Evolutionary conservation across 2,888 invertebrate genomes (phyloP).

Genomic region (Ectemnius lituratus): DNA sequence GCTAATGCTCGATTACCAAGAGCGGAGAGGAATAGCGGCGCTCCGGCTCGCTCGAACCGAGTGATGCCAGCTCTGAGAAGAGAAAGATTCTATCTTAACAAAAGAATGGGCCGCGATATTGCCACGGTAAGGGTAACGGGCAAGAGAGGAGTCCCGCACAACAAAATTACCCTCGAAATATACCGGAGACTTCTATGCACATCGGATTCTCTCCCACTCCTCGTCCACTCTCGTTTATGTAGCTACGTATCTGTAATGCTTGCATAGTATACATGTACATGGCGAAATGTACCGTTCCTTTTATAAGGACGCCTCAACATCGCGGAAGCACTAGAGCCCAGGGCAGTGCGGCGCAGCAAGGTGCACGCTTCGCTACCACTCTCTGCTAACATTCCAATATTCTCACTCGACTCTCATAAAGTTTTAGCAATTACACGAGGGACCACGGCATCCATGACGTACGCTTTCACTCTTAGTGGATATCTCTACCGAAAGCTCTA

Average conservation of each 20-base stretch:
- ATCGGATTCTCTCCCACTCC: too few relatives aligned
- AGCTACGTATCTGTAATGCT: constrained; percentile 17
- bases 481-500: too few relatives aligned
- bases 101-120: constrained; percentile 51
- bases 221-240: background rate
- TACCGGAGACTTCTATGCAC: background rate
- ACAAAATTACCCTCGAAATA: constrained; percentile 44
- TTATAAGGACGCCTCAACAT: background rate
- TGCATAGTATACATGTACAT: constrained; percentile 17
- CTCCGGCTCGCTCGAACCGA: constrained; percentile 24
- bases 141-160: constrained; percentile 27
- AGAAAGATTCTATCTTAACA: constrained; percentile 7
- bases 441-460: too few relatives aligned
- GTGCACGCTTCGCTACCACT: too few relatives aligned
- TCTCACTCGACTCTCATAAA: too few relatives aligned
- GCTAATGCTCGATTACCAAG: constrained; percentile 38
- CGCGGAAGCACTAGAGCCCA: too few relatives aligned
- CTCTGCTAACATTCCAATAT: too few relatives aligned
- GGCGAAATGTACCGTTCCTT: constrained; percentile 19
- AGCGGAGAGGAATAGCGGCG: constrained; percentile 21
- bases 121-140: constrained; percentile 44
- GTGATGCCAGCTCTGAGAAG: too few relatives aligned
- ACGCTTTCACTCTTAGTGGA: too few relatives aligned
- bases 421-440: too few relatives aligned
- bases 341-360: too few relatives aligned